A percentile compares a stretch with the other conserved stretches of the same genome.
Conservation (phyloP, 2,113 vertebrate genomes). For the Cinclus cinclus region DNA sequence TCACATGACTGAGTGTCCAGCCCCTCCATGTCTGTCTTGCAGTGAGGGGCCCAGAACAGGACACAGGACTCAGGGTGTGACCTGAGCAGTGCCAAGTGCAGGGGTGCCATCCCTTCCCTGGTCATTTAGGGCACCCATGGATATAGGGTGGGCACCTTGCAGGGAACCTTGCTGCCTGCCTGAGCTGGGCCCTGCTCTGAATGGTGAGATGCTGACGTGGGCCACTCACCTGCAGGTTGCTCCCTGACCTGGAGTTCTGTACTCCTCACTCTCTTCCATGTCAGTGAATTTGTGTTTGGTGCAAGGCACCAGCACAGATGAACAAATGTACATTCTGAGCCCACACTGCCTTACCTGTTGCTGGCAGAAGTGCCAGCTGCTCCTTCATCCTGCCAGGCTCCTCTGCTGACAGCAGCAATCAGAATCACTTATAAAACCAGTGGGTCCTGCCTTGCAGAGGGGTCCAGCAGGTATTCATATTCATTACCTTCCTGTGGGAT, state of each 20-base stretch:
- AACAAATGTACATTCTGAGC: not conserved
- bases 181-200: not conserved
- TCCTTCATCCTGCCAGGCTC: not conserved
- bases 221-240: fast-evolving
- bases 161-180: not conserved
- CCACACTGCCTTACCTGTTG: fast-evolving
- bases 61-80: not conserved
- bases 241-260: not conserved
- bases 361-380: not conserved
- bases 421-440: fast-evolving
- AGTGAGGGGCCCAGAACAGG: not conserved
- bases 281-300: not conserved
- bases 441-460: not conserved
- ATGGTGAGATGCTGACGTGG: not conserved
- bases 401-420: not conserved
- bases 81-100: not conserved
- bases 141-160: not conserved
- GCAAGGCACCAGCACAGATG: not conserved
- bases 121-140: not conserved
- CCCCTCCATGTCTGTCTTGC: not conserved
- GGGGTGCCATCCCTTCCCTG: not conserved
- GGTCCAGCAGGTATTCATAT: not conserved
- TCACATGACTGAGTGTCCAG: not conserved
- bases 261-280: not conserved
- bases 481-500: not conserved